Percentiles rank a stretch among this genome's conserved stretches.
phyloP scores from a whole-genome alignment of 2,797 vertebrate genomes.

The Anisognathus igniventris region DNA sequence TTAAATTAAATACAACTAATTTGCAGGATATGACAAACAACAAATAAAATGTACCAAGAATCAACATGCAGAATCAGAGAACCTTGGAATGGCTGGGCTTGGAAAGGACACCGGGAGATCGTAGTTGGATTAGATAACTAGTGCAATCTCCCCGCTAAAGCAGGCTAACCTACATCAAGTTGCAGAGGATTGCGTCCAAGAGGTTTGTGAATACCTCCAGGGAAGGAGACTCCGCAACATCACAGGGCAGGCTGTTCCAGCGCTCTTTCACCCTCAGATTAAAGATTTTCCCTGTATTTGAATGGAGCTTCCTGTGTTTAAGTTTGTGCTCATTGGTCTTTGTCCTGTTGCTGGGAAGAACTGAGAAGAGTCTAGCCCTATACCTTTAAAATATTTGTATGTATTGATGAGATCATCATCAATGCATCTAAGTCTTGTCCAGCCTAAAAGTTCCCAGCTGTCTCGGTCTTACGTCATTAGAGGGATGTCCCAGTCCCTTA shows the following conservation, averaged over 20 bases:
- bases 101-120: not conserved
- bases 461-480: accelerated
- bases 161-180: not conserved
- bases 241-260: not conserved
- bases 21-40: not conserved
- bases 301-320: not conserved
- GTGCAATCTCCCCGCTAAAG: not conserved
- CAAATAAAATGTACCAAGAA: conserved; percentile 47
- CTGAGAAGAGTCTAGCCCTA: not conserved
- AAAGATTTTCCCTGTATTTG: not conserved
- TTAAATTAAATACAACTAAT: conserved; percentile 62
- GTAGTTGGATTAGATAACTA: not conserved
- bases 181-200: not conserved
- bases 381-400: not conserved
- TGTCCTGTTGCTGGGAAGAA: not conserved
- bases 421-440: not conserved
- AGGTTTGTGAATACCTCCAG: not conserved
- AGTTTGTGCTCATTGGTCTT: not conserved
- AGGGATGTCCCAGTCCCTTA: not conserved
- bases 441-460: not conserved
- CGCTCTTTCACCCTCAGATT: not conserved
- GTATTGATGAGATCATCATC: not conserved
- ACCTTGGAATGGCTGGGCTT: not conserved
- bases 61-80: not conserved
- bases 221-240: accelerated